Evolutionary conservation across 2,888 invertebrate genomes (phyloP).

Genomic region (Ferrisia virgata): DNA sequence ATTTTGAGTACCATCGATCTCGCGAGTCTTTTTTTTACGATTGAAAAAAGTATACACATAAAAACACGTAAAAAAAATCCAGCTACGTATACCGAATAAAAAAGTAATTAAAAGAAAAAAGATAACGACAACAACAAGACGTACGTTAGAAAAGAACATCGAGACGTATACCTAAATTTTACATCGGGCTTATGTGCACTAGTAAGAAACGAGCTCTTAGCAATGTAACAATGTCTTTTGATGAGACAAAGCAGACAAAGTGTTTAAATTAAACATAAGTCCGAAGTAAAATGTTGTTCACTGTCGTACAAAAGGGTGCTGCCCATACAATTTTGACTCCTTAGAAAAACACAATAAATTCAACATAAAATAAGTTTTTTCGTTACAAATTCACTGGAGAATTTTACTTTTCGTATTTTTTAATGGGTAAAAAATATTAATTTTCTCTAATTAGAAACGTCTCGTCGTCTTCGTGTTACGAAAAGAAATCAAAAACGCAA

Average conservation of each 20-base stretch:
- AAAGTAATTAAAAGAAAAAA: slow-evolving; percentile 28
- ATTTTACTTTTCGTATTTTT: too few relatives aligned
- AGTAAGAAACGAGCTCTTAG: not conserved
- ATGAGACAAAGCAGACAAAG: not conserved
- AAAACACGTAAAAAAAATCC: not conserved
- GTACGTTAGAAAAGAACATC: not conserved
- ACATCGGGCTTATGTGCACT: too few relatives aligned
- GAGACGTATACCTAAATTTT: not conserved
- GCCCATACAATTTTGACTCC: too few relatives aligned
- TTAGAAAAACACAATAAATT: too few relatives aligned
- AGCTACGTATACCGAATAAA: not conserved
- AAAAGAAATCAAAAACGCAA: too few relatives aligned
- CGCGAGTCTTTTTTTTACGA: not conserved
- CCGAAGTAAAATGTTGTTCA: not conserved
- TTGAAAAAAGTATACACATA: not conserved
- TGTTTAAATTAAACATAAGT: not conserved
- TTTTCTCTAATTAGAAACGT: too few relatives aligned
- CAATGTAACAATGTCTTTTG: not conserved
- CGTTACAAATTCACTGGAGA: too few relatives aligned
- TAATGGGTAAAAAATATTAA: too few relatives aligned
- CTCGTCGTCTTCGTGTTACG: too few relatives aligned
- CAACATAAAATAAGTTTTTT: too few relatives aligned
- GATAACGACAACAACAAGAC: not conserved
- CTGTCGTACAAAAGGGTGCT: not conserved
- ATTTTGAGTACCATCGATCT: slow-evolving; percentile 13